Evolutionary conservation across 2,888 invertebrate genomes (phyloP).

Genomic region (Drosophila crucigera): DNA sequence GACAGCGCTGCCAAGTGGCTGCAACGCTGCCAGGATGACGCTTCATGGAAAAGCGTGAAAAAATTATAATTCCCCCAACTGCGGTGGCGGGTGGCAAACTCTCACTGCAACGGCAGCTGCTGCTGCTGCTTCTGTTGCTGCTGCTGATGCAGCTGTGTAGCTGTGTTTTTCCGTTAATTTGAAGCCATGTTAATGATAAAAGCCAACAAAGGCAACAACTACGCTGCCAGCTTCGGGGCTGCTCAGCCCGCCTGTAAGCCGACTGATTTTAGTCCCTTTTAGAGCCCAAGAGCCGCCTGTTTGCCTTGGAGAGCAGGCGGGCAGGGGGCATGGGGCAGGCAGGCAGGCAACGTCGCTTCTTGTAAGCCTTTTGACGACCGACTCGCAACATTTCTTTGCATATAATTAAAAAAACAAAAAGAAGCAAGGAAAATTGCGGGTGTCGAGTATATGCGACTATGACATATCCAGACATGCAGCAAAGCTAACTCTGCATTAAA

Average conservation of each 20-base stretch:
- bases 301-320: constrained; percentile 46
- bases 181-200: constrained; percentile 77
- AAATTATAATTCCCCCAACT: constrained; percentile 73
- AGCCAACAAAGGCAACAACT: constrained; percentile 69
- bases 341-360: constrained; percentile 12
- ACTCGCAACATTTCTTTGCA: constrained; percentile 71
- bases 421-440: constrained; percentile 16
- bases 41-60: constrained; percentile 59
- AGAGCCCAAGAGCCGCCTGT: constrained; percentile 41
- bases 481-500: background rate
- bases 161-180: constrained; percentile 68
- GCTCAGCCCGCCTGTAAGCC: constrained; percentile 47
- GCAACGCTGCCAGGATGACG: constrained; percentile 24
- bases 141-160: constrained; percentile 8
- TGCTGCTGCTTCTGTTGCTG: background rate
- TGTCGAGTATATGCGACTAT: constrained; percentile 6
- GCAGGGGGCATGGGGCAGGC: background rate
- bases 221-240: constrained; percentile 32
- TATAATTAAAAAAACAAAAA: constrained; percentile 67
- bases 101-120: constrained; percentile 23
- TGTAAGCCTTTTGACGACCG: constrained; percentile 73
- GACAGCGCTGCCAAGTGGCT: constrained; percentile 51
- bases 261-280: constrained; percentile 69
- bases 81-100: constrained; percentile 19
- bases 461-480: background rate